Percentiles rank a stretch among this genome's conserved stretches.
Evolutionary conservation across 2,113 vertebrate species (phyloP).

Genomic region (Condylura cristata): DNA sequence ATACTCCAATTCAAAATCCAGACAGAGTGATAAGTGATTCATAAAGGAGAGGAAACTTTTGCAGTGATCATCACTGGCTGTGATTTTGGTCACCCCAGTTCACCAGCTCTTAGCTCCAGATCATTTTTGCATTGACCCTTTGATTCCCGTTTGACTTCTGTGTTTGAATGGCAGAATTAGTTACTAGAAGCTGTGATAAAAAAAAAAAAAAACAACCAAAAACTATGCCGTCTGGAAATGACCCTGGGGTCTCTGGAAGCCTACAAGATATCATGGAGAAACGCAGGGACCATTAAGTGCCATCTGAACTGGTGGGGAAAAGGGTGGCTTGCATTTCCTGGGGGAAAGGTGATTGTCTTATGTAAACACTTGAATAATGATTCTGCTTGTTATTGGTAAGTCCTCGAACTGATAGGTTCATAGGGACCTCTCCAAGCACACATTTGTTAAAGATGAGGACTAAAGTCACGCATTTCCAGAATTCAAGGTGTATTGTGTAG

Average conservation of each 20-base stretch:
- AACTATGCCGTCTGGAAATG: neutral
- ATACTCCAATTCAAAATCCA: constrained; percentile 4
- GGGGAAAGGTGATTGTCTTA: neutral
- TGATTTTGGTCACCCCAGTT: neutral
- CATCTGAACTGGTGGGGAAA: neutral
- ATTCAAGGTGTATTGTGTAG: neutral
- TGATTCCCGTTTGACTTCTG: neutral
- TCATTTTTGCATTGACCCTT: neutral
- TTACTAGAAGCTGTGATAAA: neutral
- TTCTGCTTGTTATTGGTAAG: constrained; percentile 28
- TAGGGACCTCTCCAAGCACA: constrained; percentile 21
- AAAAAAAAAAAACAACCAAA: no score
- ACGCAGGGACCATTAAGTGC: neutral
- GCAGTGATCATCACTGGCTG: neutral
- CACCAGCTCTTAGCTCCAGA: neutral
- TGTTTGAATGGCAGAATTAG: constrained; percentile 28
- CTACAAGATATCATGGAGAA: neutral
- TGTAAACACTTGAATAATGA: constrained; percentile 1
- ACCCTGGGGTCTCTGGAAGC: neutral
- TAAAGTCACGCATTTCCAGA: constrained; percentile 1
- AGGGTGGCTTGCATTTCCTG: constrained; percentile 20
- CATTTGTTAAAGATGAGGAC: neutral
- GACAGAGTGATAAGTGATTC: constrained; percentile 30
- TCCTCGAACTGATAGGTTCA: constrained; percentile 30
- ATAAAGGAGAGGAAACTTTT: neutral